Base-by-base conservation (phyloP, 1,140 invertebrate species). In the Caerostris extrusa region DNA sequence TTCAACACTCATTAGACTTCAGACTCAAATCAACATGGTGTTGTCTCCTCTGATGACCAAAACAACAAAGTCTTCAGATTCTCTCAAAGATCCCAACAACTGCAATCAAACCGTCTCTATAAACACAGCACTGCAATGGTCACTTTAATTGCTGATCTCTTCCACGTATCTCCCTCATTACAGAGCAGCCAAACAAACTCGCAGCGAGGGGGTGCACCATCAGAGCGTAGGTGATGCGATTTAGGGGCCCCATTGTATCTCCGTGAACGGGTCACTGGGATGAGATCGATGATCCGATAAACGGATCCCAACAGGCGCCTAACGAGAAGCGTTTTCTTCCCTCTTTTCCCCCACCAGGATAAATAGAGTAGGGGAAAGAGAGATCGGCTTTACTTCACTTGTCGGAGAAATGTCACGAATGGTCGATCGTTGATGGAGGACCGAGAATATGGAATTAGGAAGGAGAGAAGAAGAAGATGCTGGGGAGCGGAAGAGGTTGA, bases 261-360 rank as follows among this genome's bases (percentile, higher is more conserved):
- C 53, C 71, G 50, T 8, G n/a, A 34, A 77, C 8, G 71, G 71
- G n/a, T 77, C n/a, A 34, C 71, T 85, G 64, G 64, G 57, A 58
- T 50, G 61, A 71, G 67, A 90, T 90, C 88, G 67, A 90, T 90
- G 88, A 90, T 71, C 67, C 69, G 55, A 90, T 90, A 90, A 90
- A 90, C 34, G 56, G 88, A 90, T 61, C 88, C 88, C 67, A 90
- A 90, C 88, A 90, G 88, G 64, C 88, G 88, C 88, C 88, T 77
- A 90, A 90, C 88, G 67, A 90, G 88, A 14, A 88, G 19, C 50
- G 57, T 90, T 71, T 77, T 71, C 64, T 71, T 17, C 56, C 64
- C 8, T 56, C 34, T 34, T 34, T 34, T 34, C 34, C 34, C 34
- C 34, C 34, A 77, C 14, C 71, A 53, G 71, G 53, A 77, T 53